These are phyloP conservation scores for Autographa gamma DNA, from an alignment of 2,888 invertebrate genomes.

Conservation along the genomic window DNA sequence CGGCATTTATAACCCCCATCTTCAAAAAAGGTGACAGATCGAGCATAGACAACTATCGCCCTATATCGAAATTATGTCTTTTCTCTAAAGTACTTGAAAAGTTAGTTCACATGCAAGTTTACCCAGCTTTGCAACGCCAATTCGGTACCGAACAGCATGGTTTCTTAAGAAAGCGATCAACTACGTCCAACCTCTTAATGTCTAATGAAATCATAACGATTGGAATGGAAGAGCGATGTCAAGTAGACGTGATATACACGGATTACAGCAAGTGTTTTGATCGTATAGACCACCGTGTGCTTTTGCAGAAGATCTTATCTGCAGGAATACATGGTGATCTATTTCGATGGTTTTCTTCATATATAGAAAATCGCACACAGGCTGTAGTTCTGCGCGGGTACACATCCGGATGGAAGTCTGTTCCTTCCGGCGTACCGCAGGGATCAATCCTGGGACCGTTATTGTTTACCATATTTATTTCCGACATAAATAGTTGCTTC, in stretches of 20 bases:
- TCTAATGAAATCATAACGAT: slow-evolving; percentile 10
- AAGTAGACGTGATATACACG: slow-evolving; percentile 15
- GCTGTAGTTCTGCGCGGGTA: slow-evolving; percentile 12
- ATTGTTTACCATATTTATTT: slow-evolving; percentile 21
- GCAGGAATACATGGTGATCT: slow-evolving; percentile 29
- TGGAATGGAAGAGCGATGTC: slow-evolving; percentile 5
- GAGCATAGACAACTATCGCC: neutral
- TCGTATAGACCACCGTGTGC: slow-evolving; percentile 14
- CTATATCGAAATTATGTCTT: neutral
- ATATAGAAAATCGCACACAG: too few relatives aligned
- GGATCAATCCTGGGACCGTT: slow-evolving; percentile 22
- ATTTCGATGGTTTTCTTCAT: slow-evolving; percentile 20
- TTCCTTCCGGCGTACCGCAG: slow-evolving; percentile 29
- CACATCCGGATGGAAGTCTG: slow-evolving; percentile 4
- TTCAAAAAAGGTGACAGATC: neutral
- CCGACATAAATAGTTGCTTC: slow-evolving; percentile 10
- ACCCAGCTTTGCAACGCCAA: neutral
- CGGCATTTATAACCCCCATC: too few relatives aligned
- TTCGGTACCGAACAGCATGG: slow-evolving; percentile 6
- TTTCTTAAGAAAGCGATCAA: slow-evolving; percentile 7
- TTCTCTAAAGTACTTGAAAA: slow-evolving; percentile 3
- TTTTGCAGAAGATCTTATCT: slow-evolving; percentile 16
- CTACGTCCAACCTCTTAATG: slow-evolving; percentile 4
- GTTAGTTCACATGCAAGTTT: slow-evolving; percentile 1
- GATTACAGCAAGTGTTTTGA: slow-evolving; percentile 23